Base-by-base conservation (phyloP, 2,113 vertebrate genomes). In the Amphilophus citrinellus region DNA sequence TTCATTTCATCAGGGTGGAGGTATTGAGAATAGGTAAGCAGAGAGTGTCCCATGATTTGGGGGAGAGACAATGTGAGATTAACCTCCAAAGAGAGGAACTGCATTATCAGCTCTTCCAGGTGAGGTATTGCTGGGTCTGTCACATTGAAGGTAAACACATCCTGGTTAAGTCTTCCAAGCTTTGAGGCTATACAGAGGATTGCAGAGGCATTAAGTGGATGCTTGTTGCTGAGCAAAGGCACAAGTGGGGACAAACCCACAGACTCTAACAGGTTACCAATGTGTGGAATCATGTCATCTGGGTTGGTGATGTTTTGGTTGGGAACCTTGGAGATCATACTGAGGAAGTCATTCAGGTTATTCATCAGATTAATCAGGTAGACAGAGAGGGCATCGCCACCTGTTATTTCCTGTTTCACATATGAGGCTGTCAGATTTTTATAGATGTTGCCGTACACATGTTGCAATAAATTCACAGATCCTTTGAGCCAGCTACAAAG, bases 401-500 rank as follows among this genome's bases (percentile, higher is more conserved):
- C 85, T 76, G 81, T 30, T 32, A 91, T 81, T 61, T 82, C 73
- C 50, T 89, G 2, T 27, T 85, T 76, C 61, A 93, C 71, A 83
- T 42, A 87, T 56, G 61, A 85, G 37, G 56, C 75, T 10, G 57
- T n/a, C 66, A 58, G 62, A 9, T 83, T 14, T 79, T 7, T 76
- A 18, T 76, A 88, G 20, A 76, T 42, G 47, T 92, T 66, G 6
- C 86, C 53, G 20, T 91, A 95, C 15, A 92, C 8, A 42, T 84
- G 56, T 50, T 95, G 88, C n/a, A 96, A 59, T 35, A 96, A 60
- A 80, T 62, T 83, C 37, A 93, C 82, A 59, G 89, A 83, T 84
- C 95, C 96, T 82, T 94, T 93, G 73, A 96, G 90, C 61, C 2
- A 77, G 32, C 94, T 95, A 24, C 1, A 79, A 37, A 89, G 39